Percentiles rank a stretch among this genome's conserved stretches.
Evolutionary conservation across 1,140 invertebrate species (phyloP).

Genomic region (Eciton burchellii): DNA sequence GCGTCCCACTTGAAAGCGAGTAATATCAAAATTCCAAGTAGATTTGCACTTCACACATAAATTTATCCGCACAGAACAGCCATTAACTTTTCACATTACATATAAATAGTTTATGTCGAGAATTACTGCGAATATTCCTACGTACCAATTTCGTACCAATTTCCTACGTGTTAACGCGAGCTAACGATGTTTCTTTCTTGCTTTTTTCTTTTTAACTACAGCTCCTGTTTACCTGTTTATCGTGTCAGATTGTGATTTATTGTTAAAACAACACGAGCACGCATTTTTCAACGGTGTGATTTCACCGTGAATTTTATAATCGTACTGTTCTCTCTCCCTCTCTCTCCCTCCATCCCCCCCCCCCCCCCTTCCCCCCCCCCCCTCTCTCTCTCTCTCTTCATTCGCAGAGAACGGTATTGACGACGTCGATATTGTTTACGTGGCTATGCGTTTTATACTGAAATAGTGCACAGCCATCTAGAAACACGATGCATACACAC

Average conservation of each 20-base stretch:
- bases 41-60: neutral
- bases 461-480: slow-evolving; percentile 13
- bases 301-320: neutral
- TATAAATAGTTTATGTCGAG: neutral
- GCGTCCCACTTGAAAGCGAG: neutral
- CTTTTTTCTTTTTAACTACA: neutral
- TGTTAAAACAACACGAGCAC: neutral
- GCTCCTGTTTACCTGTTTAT: neutral
- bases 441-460: neutral
- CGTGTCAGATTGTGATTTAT: neutral
- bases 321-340: too few relatives aligned
- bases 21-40: neutral
- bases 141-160: too few relatives aligned
- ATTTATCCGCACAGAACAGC: neutral
- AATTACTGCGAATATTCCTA: neutral
- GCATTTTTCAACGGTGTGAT: neutral
- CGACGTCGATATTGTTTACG: neutral
- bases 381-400: neutral
- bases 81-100: neutral
- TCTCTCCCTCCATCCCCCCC: too few relatives aligned
- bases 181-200: neutral
- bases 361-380: too few relatives aligned
- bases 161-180: too few relatives aligned
- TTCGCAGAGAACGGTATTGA: neutral
- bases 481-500: slow-evolving; percentile 20